These are phyloP conservation scores for Polydrusus tereticollis DNA, from an alignment of 2,888 invertebrate genomes.

Conservation along the genomic window DNA sequence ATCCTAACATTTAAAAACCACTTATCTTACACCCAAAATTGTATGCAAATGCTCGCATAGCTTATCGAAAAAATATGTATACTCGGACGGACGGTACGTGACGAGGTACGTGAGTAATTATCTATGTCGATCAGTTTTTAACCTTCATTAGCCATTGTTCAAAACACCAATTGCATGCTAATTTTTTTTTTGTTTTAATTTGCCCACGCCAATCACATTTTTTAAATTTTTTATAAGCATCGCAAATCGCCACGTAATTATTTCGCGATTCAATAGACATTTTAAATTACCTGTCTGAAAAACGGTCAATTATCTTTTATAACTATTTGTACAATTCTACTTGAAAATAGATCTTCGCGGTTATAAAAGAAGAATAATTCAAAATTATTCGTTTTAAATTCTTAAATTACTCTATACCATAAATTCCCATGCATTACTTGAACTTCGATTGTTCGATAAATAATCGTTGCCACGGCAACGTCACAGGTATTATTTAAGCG, in stretches of 20 bases:
- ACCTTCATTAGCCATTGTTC: constrained; percentile 29
- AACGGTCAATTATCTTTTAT: too few relatives aligned
- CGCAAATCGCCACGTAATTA: too few relatives aligned
- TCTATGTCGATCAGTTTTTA: constrained; percentile 16
- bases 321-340: too few relatives aligned
- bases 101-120: background rate
- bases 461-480: constrained; percentile 34
- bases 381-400: background rate
- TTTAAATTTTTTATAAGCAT: too few relatives aligned
- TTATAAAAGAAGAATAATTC: too few relatives aligned
- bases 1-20: too few relatives aligned
- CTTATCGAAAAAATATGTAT: constrained; percentile 1
- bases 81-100: too few relatives aligned
- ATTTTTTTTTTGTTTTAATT: too few relatives aligned
- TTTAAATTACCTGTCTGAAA: too few relatives aligned
- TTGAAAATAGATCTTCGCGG: too few relatives aligned
- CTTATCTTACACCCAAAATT: constrained; percentile 19
- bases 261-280: too few relatives aligned
- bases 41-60: constrained; percentile 5
- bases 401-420: background rate
- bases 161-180: constrained; percentile 21
- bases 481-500: constrained; percentile 32
- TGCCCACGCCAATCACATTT: background rate
- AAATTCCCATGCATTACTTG: background rate
- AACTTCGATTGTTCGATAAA: constrained; percentile 32